Conservation (phyloP, 2,888 invertebrate genomes). For the Leptarthrus brevirostris region DNA sequence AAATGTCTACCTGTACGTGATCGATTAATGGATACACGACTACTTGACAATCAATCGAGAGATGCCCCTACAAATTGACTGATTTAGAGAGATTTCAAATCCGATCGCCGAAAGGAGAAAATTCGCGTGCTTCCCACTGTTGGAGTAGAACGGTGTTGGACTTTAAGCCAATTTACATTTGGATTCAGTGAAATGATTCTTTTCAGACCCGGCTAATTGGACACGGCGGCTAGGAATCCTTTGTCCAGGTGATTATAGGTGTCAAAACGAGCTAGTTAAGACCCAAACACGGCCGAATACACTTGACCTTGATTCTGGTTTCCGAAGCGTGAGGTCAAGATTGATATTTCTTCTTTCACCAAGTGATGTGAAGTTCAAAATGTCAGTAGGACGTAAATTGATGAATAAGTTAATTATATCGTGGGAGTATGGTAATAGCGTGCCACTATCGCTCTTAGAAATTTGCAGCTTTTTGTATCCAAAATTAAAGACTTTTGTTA, state of each 20-base stretch:
- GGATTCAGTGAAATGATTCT: conserved; percentile 19
- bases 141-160: conserved; percentile 17
- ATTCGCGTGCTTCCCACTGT: conserved; percentile 21
- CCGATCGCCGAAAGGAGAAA: background rate
- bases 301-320: conserved; percentile 32
- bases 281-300: background rate
- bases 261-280: conserved; percentile 38
- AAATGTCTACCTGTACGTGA: conserved; percentile 22
- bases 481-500: background rate
- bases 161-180: conserved; percentile 30
- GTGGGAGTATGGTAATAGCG: conserved; percentile 23
- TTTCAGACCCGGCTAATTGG: conserved; percentile 20
- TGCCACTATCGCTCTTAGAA: background rate
- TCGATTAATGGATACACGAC: conserved; percentile 42
- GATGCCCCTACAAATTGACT: conserved; percentile 4
- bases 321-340: conserved; percentile 6
- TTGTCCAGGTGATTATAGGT: conserved; percentile 41
- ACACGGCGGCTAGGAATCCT: conserved; percentile 25
- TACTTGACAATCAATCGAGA: conserved; percentile 43
- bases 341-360: background rate
- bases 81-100: background rate
- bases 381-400: conserved; percentile 37
- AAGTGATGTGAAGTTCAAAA: conserved; percentile 8
- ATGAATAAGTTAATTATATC: conserved; percentile 35
- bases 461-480: background rate